Percentiles rank a stretch among this genome's conserved stretches.
Evolutionary conservation across 1,140 invertebrate genomes (phyloP).

Genomic region (Brachionus plicatilis): DNA sequence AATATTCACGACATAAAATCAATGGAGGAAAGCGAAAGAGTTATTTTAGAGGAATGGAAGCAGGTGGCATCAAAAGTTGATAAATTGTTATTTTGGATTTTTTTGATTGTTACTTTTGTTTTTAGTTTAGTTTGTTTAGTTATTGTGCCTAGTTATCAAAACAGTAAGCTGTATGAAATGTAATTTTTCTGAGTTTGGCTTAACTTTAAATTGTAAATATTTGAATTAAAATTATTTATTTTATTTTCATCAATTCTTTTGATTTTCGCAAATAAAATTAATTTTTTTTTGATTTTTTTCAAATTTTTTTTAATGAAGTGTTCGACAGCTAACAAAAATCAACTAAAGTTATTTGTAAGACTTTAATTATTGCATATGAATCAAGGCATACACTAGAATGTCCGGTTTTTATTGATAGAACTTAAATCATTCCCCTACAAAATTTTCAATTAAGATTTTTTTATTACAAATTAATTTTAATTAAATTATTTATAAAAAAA

Average conservation of each 20-base stretch:
- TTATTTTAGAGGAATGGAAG: constrained; percentile 53
- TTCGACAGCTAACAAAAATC: no score
- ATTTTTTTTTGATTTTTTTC: background rate
- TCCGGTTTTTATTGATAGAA: no score
- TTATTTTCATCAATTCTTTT: background rate
- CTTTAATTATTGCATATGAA: no score
- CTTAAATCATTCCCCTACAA: no score
- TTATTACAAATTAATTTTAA: no score
- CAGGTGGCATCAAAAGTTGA: constrained; percentile 50
- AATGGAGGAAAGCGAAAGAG: constrained; percentile 42
- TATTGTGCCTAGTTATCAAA: constrained; percentile 44
- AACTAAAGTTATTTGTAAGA: no score
- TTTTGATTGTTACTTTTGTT: constrained; percentile 47
- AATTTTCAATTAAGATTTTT: no score
- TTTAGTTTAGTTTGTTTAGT: constrained; percentile 51
- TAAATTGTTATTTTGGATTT: constrained; percentile 51
- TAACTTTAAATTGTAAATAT: background rate
- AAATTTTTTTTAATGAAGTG: no score
- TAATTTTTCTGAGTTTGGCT: background rate
- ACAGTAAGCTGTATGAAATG: background rate
- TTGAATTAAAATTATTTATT: background rate
- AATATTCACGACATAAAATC: background rate
- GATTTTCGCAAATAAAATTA: background rate
- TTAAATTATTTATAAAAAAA: no score
- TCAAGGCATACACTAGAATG: no score